Evolutionary conservation across 1,140 invertebrate species (phyloP), one percentile per base, ranked within the genome.

Genomic region (Hetaerina americana): DNA sequence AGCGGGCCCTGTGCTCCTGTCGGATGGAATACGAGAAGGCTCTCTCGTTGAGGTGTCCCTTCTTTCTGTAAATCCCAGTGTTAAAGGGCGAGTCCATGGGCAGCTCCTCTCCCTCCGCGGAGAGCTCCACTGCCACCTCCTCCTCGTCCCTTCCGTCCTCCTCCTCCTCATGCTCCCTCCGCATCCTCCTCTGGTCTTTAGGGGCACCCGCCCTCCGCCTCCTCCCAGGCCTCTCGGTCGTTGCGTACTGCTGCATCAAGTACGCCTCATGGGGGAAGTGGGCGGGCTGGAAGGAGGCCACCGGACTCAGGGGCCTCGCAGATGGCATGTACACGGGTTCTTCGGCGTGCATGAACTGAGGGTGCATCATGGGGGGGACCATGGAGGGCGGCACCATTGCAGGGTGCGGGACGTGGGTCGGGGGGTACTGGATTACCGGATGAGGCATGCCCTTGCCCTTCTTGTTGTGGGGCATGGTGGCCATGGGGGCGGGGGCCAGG

Each of bases 11-110:
- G 79, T 96, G 93, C 78, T 96, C 94, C 78, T 96, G 93, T 68
- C 94, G 84, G 76, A 97, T 97, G 69, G 93, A 95, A 81, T 96
- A 95, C 15, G 92, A 94, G 78, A 97, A 97, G 22, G 94, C 94
- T 68, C 94, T 82, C 79, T 97, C 94, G 79, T 97, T 97, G 70
- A 97, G 80, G 78, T 96, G 94, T 0, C 94, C 94, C 77, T 95
- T 94, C 77, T 93, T 89, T 68, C 91, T 85, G 78, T 96, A 95
- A 72, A 94, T 93, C 10, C 91, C 91, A 0, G 93, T 94, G 40
- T 91, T 92, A 31, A 92, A 93, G 6, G 90, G 87, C 15, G 92
- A 93, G 66, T 92, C 92, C 10, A 76, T 78, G 26, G 73, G 74
- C 26, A 75, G 74, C 18, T 76, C 76, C 25, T 76, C 74, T 26